Percentiles rank a stretch among this genome's conserved stretches.
phyloP scores from a whole-genome alignment of 2,113 vertebrate genomes.

The Euleptes europaea region DNA sequence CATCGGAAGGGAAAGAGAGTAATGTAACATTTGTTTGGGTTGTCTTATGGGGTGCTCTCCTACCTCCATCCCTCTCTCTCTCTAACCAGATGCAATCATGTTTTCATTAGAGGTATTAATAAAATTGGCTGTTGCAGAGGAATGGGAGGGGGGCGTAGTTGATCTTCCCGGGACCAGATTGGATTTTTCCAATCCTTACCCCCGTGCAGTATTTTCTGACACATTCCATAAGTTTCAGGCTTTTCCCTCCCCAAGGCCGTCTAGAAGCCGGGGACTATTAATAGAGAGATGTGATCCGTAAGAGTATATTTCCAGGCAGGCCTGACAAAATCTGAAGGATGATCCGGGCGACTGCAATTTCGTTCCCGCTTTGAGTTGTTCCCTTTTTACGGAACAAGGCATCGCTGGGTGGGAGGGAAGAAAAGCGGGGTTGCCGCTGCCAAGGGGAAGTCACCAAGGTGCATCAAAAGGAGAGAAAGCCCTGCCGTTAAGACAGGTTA shows the following conservation, averaged over 20 bases:
- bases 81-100: not conserved
- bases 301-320: not conserved
- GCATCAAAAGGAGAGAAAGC: not conserved
- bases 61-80: not conserved
- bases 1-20: not conserved
- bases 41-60: not conserved
- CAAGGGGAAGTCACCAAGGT: not conserved
- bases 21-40: not conserved
- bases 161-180: not conserved
- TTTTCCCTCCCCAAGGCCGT: constrained; percentile 4
- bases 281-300: constrained; percentile 12
- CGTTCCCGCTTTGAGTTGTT: not conserved
- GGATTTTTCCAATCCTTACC: not conserved
- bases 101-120: not conserved
- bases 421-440: not conserved
- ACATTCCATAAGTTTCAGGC: not conserved
- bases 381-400: not conserved
- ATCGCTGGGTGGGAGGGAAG: no score
- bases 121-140: not conserved
- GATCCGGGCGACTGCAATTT: not conserved
- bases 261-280: not conserved
- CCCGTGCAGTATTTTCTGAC: not conserved
- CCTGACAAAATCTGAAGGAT: constrained; percentile 12
- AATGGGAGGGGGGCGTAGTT: not conserved
- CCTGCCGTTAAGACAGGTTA: not conserved